A percentile compares a stretch with the other conserved stretches of the same genome.
Evolutionary conservation across 2,113 vertebrate genomes (phyloP).

Genomic region (Megaptera novaeangliae): DNA sequence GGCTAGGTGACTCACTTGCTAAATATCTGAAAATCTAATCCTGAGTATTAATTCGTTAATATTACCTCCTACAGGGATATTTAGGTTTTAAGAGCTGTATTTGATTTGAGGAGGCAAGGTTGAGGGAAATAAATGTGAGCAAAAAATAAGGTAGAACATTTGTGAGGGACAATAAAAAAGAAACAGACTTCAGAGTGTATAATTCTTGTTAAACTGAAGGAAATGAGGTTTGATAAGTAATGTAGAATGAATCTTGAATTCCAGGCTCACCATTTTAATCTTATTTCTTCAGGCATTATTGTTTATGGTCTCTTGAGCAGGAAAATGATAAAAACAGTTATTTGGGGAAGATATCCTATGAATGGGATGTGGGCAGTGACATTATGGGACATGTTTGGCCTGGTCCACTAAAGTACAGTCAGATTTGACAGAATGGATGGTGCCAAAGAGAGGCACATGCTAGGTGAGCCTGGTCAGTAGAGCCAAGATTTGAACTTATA

Average conservation of each 20-base stretch:
- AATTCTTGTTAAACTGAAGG: neutral
- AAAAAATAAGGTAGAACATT: neutral
- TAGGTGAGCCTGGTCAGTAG: neutral
- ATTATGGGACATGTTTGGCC: neutral
- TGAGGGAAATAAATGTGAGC: neutral
- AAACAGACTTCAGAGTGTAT: neutral
- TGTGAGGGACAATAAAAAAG: neutral
- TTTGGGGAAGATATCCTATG: neutral
- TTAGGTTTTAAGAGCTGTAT: neutral
- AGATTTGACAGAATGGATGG: neutral
- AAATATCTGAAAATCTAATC: neutral
- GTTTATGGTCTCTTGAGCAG: neutral
- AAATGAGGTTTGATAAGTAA: neutral
- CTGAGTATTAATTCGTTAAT: neutral
- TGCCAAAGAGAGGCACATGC: neutral
- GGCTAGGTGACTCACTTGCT: neutral
- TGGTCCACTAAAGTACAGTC: neutral
- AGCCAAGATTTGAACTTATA: neutral
- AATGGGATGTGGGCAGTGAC: neutral
- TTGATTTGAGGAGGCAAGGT: conserved; percentile 25
- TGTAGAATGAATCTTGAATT: conserved; percentile 1
- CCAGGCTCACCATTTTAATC: neutral
- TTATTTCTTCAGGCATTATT: neutral
- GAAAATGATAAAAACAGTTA: neutral
- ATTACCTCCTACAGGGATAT: neutral